Evolutionary conservation across 2,888 invertebrate genomes (phyloP).

Genomic region (Thecophora atra): DNA sequence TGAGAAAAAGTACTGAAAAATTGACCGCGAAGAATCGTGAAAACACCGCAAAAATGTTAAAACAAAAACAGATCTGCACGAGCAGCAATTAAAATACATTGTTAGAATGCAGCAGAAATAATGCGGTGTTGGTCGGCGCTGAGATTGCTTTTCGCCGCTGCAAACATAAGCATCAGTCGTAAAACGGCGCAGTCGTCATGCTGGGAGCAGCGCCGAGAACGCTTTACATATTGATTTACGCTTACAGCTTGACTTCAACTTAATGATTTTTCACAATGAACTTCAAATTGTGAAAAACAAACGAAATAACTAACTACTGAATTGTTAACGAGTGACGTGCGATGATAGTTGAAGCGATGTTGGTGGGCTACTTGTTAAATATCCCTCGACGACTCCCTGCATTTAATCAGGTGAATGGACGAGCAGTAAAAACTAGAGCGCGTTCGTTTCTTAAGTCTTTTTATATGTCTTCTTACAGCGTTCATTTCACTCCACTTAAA

Average conservation of each 20-base stretch:
- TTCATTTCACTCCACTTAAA: no score
- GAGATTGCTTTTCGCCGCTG: not conserved
- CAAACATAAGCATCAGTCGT: not conserved
- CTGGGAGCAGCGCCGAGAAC: not conserved
- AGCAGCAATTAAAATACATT: constrained; percentile 17
- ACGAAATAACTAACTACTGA: not conserved
- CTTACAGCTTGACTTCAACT: constrained; percentile 10
- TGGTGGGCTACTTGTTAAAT: not conserved
- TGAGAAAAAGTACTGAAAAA: no score
- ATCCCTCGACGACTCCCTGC: constrained; percentile 1
- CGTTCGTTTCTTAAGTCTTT: not conserved
- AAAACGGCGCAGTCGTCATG: not conserved
- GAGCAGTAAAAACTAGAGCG: not conserved
- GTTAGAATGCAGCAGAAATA: not conserved
- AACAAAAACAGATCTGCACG: not conserved
- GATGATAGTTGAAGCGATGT: not conserved
- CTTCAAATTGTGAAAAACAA: not conserved
- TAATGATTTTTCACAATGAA: constrained; percentile 5
- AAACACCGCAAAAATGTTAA: no score
- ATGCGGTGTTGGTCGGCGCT: not conserved
- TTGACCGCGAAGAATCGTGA: no score
- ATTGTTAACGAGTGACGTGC: no score
- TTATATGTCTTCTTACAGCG: not conserved
- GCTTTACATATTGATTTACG: constrained; percentile 22
- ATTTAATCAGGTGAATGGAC: not conserved